A percentile compares a stretch with the other conserved stretches of the same genome.
Conservation (phyloP, 2,888 invertebrate species). For the Volucella inflata region DNA sequence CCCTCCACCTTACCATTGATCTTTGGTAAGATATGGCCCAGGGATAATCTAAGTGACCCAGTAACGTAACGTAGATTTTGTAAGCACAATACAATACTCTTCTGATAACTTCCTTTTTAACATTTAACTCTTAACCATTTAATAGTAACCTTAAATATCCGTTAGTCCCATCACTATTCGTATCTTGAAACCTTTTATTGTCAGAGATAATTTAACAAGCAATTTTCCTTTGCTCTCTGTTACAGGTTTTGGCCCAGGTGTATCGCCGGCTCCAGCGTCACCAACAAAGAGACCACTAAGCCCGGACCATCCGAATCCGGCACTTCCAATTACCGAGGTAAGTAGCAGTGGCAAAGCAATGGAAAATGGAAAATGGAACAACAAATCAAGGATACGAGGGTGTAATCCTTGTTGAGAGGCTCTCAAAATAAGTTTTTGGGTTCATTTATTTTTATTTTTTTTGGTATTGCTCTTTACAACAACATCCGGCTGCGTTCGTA, state of each 20-base stretch:
- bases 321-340: constrained; percentile 88
- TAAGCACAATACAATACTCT: too few relatives aligned
- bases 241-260: constrained; percentile 85
- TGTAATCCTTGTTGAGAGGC: constrained; percentile 34
- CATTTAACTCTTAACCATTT: too few relatives aligned
- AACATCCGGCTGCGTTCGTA: constrained; percentile 36
- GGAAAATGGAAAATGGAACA: constrained; percentile 7
- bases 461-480: background rate
- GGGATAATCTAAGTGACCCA: too few relatives aligned
- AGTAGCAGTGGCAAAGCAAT: constrained; percentile 75
- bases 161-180: too few relatives aligned
- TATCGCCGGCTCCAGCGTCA: constrained; percentile 84
- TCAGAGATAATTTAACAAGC: constrained; percentile 21
- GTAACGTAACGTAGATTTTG: too few relatives aligned
- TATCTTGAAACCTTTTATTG: constrained; percentile 24
- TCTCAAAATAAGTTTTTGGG: constrained; percentile 21
- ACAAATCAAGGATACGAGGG: constrained; percentile 25
- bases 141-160: too few relatives aligned
- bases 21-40: too few relatives aligned
- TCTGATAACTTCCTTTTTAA: too few relatives aligned
- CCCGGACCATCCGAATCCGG: constrained; percentile 88
- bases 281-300: constrained; percentile 86
- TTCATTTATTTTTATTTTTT: constrained; percentile 1
- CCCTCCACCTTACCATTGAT: too few relatives aligned
- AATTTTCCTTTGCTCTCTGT: constrained; percentile 45